Conservation (phyloP, 1,140 invertebrate species). For the Drosophila truncata region DNA sequence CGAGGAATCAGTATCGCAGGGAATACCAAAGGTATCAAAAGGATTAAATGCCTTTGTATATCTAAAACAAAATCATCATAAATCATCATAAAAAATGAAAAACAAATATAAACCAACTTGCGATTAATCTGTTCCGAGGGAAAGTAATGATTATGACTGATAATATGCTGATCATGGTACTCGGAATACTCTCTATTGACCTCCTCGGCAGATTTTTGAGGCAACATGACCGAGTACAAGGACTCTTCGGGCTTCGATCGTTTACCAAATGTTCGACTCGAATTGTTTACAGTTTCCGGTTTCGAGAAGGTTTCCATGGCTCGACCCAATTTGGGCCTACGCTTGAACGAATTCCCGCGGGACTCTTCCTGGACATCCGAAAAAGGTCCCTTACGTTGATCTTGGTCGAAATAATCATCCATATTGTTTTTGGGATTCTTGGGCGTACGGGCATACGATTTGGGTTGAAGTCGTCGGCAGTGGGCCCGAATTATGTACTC, state of each 20-base stretch:
- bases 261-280: slow-evolving; percentile 56
- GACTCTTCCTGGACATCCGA: neutral
- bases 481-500: slow-evolving; percentile 8
- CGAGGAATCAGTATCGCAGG: slow-evolving; percentile 11
- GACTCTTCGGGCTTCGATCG: neutral
- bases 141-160: slow-evolving; percentile 80
- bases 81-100: neutral
- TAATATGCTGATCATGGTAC: slow-evolving; percentile 65
- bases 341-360: slow-evolving; percentile 38
- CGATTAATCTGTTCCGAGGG: slow-evolving; percentile 71
- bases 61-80: slow-evolving; percentile 12
- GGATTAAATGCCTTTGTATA: slow-evolving; percentile 52
- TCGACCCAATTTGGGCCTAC: slow-evolving; percentile 52
- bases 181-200: slow-evolving; percentile 63
- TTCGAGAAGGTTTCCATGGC: slow-evolving; percentile 60
- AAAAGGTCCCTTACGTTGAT: neutral
- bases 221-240: slow-evolving; percentile 60
- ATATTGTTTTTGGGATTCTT: neutral
- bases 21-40: slow-evolving; percentile 24
- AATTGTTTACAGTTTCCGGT: slow-evolving; percentile 60
- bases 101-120: slow-evolving; percentile 11
- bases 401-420: neutral
- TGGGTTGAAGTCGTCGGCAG: neutral
- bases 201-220: slow-evolving; percentile 55
- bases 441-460: slow-evolving; percentile 5